Base-by-base conservation (phyloP, 2,888 invertebrate species). In the Himalopsyche tibetana region DNA sequence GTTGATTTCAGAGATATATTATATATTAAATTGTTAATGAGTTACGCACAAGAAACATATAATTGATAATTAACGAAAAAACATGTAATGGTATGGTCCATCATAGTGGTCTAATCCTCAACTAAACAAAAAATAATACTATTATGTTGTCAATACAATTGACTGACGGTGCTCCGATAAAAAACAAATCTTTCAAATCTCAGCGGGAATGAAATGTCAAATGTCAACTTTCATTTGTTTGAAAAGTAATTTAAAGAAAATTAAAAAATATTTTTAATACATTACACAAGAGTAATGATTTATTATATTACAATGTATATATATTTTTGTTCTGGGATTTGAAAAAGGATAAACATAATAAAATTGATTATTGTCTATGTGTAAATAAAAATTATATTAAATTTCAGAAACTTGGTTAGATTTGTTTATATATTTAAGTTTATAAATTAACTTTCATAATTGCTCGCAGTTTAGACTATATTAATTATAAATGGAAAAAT, bases 81-180 rank as follows among this genome's bases (percentile, higher is more conserved):
- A 69, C 4, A 69, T 28, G 28, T 28, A 69, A 28, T 69, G 69
- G 74, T 74, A 74, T 74, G 74, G 74, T 74, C 74, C 74, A 74
- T 74, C 5, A 12, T 19, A 74, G 38, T 74, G 74, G 74, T 74
- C 74, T 74, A 74, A 28, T 74, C 15, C 38, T 74, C 74, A 69
- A 69, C 69, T 74, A 74, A 74, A 69, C 19, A 56, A 36, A 74
- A 74, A 74, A 74, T 74, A 74, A 74, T 74, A 74, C 74, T 74
- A 74, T 74, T 38, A 36, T 15, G 38, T 74, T 74, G 74, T 36
- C 74, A 74, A 36, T 36, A 36, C 36, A 36, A 74, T 74, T 8
- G 36, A 74, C 74, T 74, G 0, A 74, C 38, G 15, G 36, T 74
- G 74, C 74, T 38, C 36, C 4, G 15, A 74, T 15, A 28, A 74